phyloP scores from a whole-genome alignment of 2,888 invertebrate species.

The Melitaea athalia region DNA sequence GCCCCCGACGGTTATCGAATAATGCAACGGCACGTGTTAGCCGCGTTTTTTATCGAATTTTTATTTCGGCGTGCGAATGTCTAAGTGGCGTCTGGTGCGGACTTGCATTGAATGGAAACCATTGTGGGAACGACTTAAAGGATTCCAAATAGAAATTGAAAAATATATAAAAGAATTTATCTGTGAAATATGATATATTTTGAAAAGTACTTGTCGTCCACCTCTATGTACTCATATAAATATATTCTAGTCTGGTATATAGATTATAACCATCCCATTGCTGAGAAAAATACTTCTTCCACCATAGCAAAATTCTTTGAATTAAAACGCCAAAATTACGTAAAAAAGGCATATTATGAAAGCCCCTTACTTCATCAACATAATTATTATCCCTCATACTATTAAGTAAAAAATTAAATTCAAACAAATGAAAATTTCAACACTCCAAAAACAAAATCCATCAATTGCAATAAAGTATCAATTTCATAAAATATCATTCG shows the following conservation, averaged over 20 bases:
- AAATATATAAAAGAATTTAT: neutral
- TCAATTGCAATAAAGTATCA: constrained; percentile 31
- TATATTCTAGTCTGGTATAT: neutral
- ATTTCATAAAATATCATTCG: constrained; percentile 60
- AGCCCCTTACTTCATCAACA: too few species aligned
- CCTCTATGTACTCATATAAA: neutral
- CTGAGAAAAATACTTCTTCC: too few species aligned
- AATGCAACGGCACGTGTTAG: constrained; percentile 75
- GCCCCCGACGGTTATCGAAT: constrained; percentile 81
- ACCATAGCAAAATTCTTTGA: too few species aligned
- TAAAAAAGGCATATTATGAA: neutral
- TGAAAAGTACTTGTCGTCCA: neutral
- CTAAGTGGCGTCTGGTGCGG: constrained; percentile 73
- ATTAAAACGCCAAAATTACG: neutral
- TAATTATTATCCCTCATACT: neutral
- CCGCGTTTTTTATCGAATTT: constrained; percentile 74
- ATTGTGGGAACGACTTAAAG: constrained; percentile 40
- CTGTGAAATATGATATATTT: neutral
- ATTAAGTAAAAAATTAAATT: neutral
- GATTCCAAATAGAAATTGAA: constrained; percentile 15
- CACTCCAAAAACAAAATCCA: constrained; percentile 9
- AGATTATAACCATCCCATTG: too few species aligned
- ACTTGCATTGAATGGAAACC: constrained; percentile 57
- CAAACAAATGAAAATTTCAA: neutral
- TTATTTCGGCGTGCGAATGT: constrained; percentile 71